phyloP scores from a whole-genome alignment of 2,797 vertebrate species.

The Cottoperca gobio region DNA sequence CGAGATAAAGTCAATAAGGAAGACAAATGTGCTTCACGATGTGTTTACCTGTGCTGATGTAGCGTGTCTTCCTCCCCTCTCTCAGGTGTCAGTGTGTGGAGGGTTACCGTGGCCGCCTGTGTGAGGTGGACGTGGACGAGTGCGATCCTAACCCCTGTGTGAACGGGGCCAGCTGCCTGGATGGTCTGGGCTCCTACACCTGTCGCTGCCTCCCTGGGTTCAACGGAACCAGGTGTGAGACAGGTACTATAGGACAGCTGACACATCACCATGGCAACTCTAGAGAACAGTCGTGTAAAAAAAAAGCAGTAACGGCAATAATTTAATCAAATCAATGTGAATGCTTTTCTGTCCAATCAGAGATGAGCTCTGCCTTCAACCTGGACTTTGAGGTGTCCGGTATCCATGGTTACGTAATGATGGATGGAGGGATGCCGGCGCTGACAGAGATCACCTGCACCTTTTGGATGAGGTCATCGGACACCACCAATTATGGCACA shows the following conservation, averaged over 20 bases:
- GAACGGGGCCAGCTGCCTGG: conserved; percentile 94
- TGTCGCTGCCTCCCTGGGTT: conserved; percentile 98
- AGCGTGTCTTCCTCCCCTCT: not conserved
- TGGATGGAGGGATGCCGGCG: conserved; percentile 91
- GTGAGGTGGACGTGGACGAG: conserved; percentile 93
- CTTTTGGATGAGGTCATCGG: conserved; percentile 98
- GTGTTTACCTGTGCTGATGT: not conserved
- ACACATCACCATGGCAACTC: conserved; percentile 56
- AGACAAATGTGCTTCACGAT: not conserved
- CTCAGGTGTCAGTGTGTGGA: conserved; percentile 91
- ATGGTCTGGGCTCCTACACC: conserved; percentile 89
- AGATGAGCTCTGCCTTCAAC: conserved; percentile 96
- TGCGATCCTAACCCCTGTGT: conserved; percentile 93
- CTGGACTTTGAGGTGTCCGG: conserved; percentile 98
- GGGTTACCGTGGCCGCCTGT: conserved; percentile 90
- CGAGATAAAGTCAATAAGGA: too few species aligned
- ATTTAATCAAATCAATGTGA: not conserved
- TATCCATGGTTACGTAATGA: conserved; percentile 94
- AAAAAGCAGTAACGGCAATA: not conserved
- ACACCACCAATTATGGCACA: conserved; percentile 94
- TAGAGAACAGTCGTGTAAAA: not conserved
- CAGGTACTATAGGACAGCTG: conserved; percentile 89
- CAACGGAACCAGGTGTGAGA: conserved; percentile 99
- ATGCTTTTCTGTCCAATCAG: conserved; percentile 72
- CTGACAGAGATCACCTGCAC: conserved; percentile 92